phyloP scores from a whole-genome alignment of 2,888 invertebrate genomes.

The Gymnocheta viridis region DNA sequence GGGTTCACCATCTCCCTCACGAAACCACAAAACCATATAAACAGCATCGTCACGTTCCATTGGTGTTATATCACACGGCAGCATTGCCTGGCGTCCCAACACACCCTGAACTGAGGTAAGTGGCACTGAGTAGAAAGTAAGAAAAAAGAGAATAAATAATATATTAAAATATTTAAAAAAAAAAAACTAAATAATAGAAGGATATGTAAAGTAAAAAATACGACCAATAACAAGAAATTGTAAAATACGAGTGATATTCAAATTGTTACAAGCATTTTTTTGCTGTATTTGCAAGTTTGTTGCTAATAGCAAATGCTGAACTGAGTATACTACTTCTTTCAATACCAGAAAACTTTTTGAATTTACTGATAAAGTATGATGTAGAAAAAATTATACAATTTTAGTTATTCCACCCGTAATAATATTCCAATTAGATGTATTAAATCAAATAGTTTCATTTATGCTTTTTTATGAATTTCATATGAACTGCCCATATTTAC shows the following conservation, averaged over 20 bases:
- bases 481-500: not conserved
- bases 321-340: not conserved
- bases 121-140: constrained; percentile 85
- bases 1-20: constrained; percentile 91
- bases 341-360: not conserved
- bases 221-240: constrained; percentile 2
- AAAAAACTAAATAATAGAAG: not conserved
- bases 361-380: not conserved
- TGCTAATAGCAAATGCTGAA: constrained; percentile 6
- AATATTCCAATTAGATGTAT: not conserved
- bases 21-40: constrained; percentile 95
- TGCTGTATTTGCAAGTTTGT: constrained; percentile 26
- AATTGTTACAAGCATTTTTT: constrained; percentile 66
- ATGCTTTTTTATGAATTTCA: not conserved
- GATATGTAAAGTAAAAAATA: constrained; percentile 28
- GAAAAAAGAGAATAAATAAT: constrained; percentile 13
- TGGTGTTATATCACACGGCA: constrained; percentile 94
- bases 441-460: not conserved
- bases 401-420: not conserved
- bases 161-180: constrained; percentile 34
- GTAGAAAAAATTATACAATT: not conserved
- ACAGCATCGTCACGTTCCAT: constrained; percentile 90
- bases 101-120: constrained; percentile 92
- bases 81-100: constrained; percentile 89
- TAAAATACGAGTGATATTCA: constrained; percentile 45